These are phyloP conservation scores for Mimachlamys varia DNA, from an alignment of 2,888 invertebrate genomes.

Conservation along the genomic window DNA sequence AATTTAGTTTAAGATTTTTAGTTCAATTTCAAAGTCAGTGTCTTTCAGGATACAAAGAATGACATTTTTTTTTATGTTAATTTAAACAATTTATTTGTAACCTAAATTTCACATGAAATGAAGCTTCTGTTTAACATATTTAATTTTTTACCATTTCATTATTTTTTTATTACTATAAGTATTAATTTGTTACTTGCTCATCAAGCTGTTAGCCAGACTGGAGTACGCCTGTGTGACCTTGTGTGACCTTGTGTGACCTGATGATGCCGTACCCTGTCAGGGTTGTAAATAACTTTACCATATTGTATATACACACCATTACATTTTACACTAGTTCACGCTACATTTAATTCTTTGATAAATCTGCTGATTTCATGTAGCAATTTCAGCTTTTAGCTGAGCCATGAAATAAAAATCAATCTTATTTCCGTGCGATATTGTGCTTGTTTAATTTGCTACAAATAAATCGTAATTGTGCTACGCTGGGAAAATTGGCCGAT, in stretches of 20 bases:
- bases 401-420: slow-evolving; percentile 12
- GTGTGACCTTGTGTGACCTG: too few relatives aligned
- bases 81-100: too few relatives aligned
- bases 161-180: too few relatives aligned
- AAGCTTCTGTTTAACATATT: too few relatives aligned
- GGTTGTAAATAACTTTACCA: background rate
- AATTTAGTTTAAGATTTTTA: too few relatives aligned
- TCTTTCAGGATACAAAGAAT: too few relatives aligned
- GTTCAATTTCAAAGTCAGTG: too few relatives aligned
- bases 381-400: background rate
- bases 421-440: slow-evolving; percentile 9
- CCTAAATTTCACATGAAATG: too few relatives aligned
- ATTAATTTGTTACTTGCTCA: too few relatives aligned
- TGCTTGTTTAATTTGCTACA: slow-evolving; percentile 23
- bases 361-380: background rate
- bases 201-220: background rate
- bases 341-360: background rate
- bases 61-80: too few relatives aligned
- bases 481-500: background rate
- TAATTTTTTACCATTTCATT: too few relatives aligned
- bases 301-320: background rate
- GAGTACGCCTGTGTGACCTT: background rate
- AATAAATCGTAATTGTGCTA: background rate
- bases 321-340: background rate
- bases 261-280: background rate